Evolutionary conservation across 2,888 invertebrate species (phyloP).

Genomic region (Zhuqinia jingwanae): DNA sequence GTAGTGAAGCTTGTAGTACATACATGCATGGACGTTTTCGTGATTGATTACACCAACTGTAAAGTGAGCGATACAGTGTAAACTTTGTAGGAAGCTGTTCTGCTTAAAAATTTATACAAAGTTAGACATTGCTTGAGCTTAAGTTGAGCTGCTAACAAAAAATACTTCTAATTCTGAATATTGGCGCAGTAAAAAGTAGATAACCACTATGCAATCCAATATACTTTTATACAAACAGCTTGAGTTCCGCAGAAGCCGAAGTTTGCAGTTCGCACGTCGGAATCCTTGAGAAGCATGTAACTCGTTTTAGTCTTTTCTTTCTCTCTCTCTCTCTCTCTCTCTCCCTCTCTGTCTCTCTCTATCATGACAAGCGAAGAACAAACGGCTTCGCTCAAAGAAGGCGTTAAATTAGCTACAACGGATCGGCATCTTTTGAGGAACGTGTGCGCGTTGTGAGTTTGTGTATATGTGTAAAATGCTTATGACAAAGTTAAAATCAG

Average conservation of each 20-base stretch:
- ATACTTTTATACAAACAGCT: no score
- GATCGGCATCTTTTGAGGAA: background rate
- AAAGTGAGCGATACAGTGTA: background rate
- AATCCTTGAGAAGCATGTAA: slow-evolving; percentile 30
- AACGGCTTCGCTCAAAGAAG: slow-evolving; percentile 51
- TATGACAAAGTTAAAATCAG: slow-evolving; percentile 22
- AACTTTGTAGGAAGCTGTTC: background rate
- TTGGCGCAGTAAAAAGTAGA: no score
- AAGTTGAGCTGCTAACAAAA: background rate
- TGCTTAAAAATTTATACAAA: slow-evolving; percentile 32
- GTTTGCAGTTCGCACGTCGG: slow-evolving; percentile 14
- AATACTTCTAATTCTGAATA: no score
- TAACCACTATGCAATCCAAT: no score
- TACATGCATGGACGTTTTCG: slow-evolving; percentile 28
- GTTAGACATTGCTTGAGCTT: background rate
- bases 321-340: no score
- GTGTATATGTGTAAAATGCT: slow-evolving; percentile 10
- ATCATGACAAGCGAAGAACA: slow-evolving; percentile 41
- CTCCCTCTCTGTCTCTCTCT: slow-evolving; percentile 3
- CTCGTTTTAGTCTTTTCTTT: background rate
- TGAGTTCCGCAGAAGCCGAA: background rate
- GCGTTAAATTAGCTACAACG: slow-evolving; percentile 59
- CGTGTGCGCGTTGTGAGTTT: background rate
- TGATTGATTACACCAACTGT: slow-evolving; percentile 62
- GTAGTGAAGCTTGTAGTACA: no score